These are phyloP conservation scores for Hydrozoanthus gracilis DNA, from an alignment of 92 coral and sea anemone species.

Conservation along the genomic window DNA sequence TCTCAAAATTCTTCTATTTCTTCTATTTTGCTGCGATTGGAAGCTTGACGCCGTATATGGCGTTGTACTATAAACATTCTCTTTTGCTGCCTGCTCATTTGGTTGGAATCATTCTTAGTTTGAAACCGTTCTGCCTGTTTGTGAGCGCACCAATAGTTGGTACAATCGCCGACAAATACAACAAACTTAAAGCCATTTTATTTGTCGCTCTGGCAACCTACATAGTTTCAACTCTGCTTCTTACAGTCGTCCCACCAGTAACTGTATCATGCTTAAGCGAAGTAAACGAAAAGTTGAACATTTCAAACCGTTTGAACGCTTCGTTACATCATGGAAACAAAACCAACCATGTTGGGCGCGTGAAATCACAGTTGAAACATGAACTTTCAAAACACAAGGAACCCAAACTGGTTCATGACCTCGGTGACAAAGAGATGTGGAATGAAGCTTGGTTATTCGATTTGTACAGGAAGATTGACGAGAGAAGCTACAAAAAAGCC, in stretches of 20 bases:
- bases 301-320: constrained; percentile 53
- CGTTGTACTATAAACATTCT: constrained; percentile 91
- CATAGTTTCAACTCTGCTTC: constrained; percentile 71
- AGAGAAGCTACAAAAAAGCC: constrained; percentile 70
- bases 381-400: constrained; percentile 50
- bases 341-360: constrained; percentile 26
- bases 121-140: constrained; percentile 81
- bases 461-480: constrained; percentile 76
- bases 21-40: constrained; percentile 93
- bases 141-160: constrained; percentile 91
- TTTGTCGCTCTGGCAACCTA: constrained; percentile 79
- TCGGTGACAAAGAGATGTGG: constrained; percentile 77
- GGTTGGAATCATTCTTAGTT: constrained; percentile 84
- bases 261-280: constrained; percentile 80
- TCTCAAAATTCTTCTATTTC: constrained; percentile 87
- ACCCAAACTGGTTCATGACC: constrained; percentile 34
- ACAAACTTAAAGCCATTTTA: constrained; percentile 76
- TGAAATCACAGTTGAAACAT: constrained; percentile 44
- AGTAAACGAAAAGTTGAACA: constrained; percentile 74
- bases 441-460: constrained; percentile 89
- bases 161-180: constrained; percentile 92
- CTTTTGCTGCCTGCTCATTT: constrained; percentile 87
- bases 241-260: constrained; percentile 90
- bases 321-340: constrained; percentile 20
- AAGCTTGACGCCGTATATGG: constrained; percentile 82